Evolutionary conservation across 2,797 vertebrate species (phyloP).

Genomic region (Hydrolagus colliei): DNA sequence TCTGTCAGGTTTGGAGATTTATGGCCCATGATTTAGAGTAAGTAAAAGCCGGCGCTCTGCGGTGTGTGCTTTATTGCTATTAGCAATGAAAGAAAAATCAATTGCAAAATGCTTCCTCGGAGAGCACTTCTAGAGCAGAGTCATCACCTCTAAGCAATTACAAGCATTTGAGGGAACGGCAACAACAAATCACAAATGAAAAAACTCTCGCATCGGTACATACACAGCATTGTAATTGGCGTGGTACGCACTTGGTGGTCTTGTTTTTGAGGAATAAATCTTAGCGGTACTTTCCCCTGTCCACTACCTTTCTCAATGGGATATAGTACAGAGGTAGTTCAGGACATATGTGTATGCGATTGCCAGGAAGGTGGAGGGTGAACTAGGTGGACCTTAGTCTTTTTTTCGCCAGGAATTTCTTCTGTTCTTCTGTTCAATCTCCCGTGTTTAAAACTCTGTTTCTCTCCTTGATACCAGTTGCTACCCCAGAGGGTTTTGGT

Average conservation of each 20-base stretch:
- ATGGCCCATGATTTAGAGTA: slow-evolving; percentile 46
- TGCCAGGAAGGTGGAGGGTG: no score
- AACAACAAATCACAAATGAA: slow-evolving; percentile 17
- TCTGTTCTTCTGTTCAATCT: no score
- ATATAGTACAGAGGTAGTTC: no score
- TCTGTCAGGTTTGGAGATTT: slow-evolving; percentile 49
- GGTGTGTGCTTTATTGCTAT: slow-evolving; percentile 64
- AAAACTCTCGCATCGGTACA: neutral
- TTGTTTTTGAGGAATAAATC: neutral
- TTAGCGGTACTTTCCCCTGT: neutral
- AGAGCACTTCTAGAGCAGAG: slow-evolving; percentile 63
- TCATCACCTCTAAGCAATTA: slow-evolving; percentile 62
- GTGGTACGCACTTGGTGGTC: neutral
- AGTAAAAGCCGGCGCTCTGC: slow-evolving; percentile 52
- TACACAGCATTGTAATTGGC: neutral
- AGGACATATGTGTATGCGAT: no score
- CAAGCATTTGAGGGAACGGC: slow-evolving; percentile 44
- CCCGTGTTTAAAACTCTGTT: no score
- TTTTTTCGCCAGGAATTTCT: no score
- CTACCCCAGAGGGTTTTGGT: no score
- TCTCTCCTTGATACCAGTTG: no score
- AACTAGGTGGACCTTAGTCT: no score
- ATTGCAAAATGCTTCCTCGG: slow-evolving; percentile 61
- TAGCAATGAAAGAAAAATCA: slow-evolving; percentile 77
- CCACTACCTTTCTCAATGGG: no score